Evolutionary conservation across 2,888 invertebrate species (phyloP).

Genomic region (Ptilodon capucinus): DNA sequence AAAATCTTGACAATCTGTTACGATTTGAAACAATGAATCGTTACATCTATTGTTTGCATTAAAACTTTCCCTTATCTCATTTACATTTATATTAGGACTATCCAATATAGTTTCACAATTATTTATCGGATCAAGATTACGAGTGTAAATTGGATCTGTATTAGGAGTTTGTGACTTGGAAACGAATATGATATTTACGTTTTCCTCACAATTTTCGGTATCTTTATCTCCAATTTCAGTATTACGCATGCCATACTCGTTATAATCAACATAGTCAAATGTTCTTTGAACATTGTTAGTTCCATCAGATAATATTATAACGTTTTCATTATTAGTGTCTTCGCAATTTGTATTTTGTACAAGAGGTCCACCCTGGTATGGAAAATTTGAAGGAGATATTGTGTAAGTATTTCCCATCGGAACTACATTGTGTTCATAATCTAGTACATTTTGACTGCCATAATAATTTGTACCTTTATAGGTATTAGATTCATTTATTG

Average conservation of each 20-base stretch:
- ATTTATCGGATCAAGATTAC: constrained; percentile 38
- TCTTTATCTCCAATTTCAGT: not conserved
- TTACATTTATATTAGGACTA: constrained; percentile 9
- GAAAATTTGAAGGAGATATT: not conserved
- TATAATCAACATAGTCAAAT: not conserved
- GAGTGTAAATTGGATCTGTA: not conserved
- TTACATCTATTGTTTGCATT: constrained; percentile 8
- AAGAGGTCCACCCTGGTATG: not conserved
- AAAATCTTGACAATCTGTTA: constrained; percentile 1
- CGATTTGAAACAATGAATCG: constrained; percentile 13
- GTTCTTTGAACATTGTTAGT: not conserved
- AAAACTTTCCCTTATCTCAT: constrained; percentile 16
- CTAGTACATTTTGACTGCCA: not conserved
- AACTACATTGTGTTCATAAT: not conserved
- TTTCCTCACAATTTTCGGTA: constrained; percentile 2
- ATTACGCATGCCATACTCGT: not conserved
- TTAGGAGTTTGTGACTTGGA: constrained; percentile 28
- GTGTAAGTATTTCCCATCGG: constrained; percentile 15
- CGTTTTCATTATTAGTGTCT: not conserved
- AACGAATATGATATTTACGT: constrained; percentile 31
- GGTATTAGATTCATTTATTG: not conserved
- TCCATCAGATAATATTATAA: not conserved
- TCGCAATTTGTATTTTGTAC: not conserved
- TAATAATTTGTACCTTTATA: not conserved
- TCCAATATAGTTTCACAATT: constrained; percentile 45